Conservation (phyloP, 2,797 vertebrate genomes). For the Steatocranus sp. region DNA sequence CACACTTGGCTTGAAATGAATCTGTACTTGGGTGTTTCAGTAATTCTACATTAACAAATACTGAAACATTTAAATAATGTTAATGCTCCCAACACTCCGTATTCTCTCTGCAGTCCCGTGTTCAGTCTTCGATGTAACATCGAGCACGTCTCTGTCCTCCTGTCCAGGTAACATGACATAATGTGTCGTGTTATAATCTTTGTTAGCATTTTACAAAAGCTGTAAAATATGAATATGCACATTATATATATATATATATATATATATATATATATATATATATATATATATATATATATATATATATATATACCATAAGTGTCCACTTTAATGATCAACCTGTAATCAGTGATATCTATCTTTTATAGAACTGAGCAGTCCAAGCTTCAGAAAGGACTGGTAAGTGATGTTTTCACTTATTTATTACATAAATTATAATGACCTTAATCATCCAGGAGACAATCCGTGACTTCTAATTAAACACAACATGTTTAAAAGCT, state of each 20-base stretch:
- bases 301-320: not conserved
- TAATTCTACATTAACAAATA: not conserved
- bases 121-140: conserved; percentile 90
- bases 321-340: not conserved
- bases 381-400: conserved; percentile 89
- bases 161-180: conserved; percentile 81
- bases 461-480: not conserved
- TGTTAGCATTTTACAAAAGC: not conserved
- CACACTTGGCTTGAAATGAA: not conserved
- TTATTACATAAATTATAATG: not conserved
- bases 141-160: conserved; percentile 80
- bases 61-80: not conserved
- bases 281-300: not conserved
- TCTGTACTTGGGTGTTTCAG: not conserved
- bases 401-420: conserved; percentile 63
- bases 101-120: conserved; percentile 77
- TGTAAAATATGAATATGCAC: not conserved
- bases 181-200: not conserved
- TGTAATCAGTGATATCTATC: not conserved
- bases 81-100: not conserved
- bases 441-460: not conserved
- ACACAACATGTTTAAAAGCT: not conserved
- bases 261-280: not conserved
- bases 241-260: not conserved
- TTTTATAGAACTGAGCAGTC: conserved; percentile 84